Conservation (phyloP, 2,113 vertebrate genomes). For the Saccopteryx leptura region DNA sequence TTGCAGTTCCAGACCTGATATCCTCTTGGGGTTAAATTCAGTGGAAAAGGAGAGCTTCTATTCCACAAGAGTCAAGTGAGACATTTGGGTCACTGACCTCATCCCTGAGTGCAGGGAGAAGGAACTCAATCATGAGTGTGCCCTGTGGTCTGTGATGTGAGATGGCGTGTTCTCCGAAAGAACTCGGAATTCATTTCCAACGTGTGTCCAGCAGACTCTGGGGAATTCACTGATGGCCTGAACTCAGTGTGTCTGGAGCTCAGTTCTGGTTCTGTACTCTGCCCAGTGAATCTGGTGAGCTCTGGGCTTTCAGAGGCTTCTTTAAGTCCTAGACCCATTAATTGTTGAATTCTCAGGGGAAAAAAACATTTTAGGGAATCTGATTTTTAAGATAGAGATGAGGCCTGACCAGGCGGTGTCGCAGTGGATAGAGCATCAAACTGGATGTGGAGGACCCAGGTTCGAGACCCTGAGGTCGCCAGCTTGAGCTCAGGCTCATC, state of each 20-base stretch:
- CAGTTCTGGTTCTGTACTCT: not conserved
- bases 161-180: not conserved
- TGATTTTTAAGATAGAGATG: not conserved
- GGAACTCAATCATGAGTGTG: not conserved
- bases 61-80: not conserved
- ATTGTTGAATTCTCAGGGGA: not conserved
- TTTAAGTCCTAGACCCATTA: not conserved
- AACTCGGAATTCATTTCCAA: not conserved
- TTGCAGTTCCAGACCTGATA: not conserved
- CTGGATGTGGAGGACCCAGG: too few relatives aligned
- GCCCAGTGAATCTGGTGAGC: not conserved
- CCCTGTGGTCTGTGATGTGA: not conserved
- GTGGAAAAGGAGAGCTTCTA: not conserved
- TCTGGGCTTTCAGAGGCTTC: not conserved
- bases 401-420: too few relatives aligned
- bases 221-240: not conserved
- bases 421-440: too few relatives aligned
- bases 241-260: not conserved
- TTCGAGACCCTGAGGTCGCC: too few relatives aligned
- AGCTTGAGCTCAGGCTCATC: too few relatives aligned
- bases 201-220: not conserved
- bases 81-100: not conserved
- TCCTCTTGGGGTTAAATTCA: not conserved
- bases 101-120: not conserved
- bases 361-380: not conserved